These are phyloP conservation scores for Heterohyrax brucei DNA, from an alignment of 2,797 vertebrate species.

Conservation along the genomic window DNA sequence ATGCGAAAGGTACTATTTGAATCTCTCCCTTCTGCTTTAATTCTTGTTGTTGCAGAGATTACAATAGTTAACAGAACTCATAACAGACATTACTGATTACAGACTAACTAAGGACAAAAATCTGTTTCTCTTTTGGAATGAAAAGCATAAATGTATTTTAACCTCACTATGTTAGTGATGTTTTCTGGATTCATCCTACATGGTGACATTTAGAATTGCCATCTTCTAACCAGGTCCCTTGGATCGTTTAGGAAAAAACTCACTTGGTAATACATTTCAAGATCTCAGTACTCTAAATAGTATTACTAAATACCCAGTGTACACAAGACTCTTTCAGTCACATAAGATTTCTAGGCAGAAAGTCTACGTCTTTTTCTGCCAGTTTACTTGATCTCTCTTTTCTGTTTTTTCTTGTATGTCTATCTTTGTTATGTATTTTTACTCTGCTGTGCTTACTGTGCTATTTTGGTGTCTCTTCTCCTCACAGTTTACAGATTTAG, in stretches of 20 bases:
- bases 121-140: conserved; percentile 21
- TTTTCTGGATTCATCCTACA: conserved; percentile 47
- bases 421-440: conserved; percentile 3
- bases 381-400: conserved; percentile 17
- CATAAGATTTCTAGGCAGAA: conserved; percentile 10
- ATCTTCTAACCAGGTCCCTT: conserved; percentile 8
- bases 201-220: conserved; percentile 10
- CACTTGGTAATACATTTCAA: not conserved
- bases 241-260: not conserved
- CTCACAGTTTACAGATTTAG: not conserved
- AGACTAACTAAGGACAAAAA: not conserved
- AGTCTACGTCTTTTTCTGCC: not conserved
- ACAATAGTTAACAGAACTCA: conserved; percentile 29
- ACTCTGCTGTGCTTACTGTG: not conserved
- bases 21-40: not conserved
- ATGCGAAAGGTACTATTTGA: conserved; percentile 96
- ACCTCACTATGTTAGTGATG: not conserved
- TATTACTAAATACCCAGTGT: conserved; percentile 42
- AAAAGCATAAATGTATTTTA: conserved; percentile 44
- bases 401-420: conserved; percentile 15
- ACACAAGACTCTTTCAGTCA: not conserved
- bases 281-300: not conserved
- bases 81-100: not conserved
- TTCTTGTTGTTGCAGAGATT: conserved; percentile 10
- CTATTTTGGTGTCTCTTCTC: not conserved